A percentile compares a stretch with the other conserved stretches of the same genome.
Conservation (phyloP, 2,888 invertebrate genomes). For the Seira musarum region DNA sequence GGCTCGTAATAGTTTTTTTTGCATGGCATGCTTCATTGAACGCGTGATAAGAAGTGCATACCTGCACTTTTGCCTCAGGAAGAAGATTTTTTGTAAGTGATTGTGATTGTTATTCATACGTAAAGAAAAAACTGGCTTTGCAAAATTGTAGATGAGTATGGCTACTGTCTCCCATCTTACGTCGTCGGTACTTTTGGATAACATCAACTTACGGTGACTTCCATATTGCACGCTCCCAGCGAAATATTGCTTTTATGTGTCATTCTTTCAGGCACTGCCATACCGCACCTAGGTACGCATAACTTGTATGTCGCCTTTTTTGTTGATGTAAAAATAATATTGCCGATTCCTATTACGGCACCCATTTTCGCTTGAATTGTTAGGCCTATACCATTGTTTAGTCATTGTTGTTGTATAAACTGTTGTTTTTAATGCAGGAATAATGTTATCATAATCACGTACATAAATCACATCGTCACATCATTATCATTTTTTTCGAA, state of each 20-base stretch:
- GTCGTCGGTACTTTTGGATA: too few relatives aligned
- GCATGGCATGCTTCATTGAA: conserved; percentile 18
- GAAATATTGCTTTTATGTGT: too few relatives aligned
- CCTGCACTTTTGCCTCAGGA: conserved; percentile 45
- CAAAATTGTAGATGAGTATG: conserved; percentile 17
- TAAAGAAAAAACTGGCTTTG: too few relatives aligned
- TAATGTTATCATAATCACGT: conserved; percentile 28
- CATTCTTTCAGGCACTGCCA: too few relatives aligned
- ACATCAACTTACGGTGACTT: conserved; percentile 13
- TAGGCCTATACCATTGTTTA: too few relatives aligned
- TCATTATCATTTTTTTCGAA: conserved; percentile 34
- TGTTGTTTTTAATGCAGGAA: conserved; percentile 30
- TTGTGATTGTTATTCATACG: conserved; percentile 36
- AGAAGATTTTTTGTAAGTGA: conserved; percentile 43
- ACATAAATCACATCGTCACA: conserved; percentile 44
- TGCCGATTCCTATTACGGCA: too few relatives aligned
- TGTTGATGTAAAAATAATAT: too few relatives aligned
- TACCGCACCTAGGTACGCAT: too few relatives aligned
- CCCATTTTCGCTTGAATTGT: too few relatives aligned
- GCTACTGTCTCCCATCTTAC: not conserved
- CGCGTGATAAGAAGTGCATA: not conserved
- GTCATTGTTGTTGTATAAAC: too few relatives aligned
- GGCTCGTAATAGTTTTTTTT: too few relatives aligned
- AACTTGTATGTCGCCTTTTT: too few relatives aligned
- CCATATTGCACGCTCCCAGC: conserved; percentile 30